A percentile compares a stretch with the other conserved stretches of the same genome.
Conservation (phyloP, 2,113 vertebrate species). For the Gymnogyps californianus region DNA sequence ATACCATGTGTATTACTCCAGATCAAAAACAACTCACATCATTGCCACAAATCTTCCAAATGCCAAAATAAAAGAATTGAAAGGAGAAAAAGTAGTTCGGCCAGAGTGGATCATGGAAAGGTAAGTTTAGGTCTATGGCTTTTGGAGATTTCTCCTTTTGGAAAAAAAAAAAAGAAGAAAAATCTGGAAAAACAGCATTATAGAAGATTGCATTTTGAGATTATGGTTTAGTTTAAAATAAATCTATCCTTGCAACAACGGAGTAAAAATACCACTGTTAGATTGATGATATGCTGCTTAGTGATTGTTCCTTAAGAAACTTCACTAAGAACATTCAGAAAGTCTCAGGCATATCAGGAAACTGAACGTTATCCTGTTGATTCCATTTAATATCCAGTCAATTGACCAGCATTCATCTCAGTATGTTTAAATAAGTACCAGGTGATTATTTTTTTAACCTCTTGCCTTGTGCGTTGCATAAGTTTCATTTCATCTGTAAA, state of each 20-base stretch:
- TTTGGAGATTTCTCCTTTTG: neutral
- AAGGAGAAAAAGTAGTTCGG: slow-evolving; percentile 90
- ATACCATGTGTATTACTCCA: slow-evolving; percentile 93
- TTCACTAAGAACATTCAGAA: neutral
- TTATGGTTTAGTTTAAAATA: neutral
- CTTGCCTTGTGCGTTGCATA: neutral
- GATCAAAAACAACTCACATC: slow-evolving; percentile 95
- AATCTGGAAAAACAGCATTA: neutral
- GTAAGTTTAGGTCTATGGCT: slow-evolving; percentile 60
- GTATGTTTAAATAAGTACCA: neutral
- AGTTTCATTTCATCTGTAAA: neutral
- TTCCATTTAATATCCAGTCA: neutral
- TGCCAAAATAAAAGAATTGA: slow-evolving; percentile 91
- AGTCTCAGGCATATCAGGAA: neutral
- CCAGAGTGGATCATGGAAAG: slow-evolving; percentile 97
- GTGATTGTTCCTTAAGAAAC: neutral
- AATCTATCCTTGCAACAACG: neutral
- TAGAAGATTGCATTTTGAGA: neutral
- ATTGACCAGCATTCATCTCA: neutral
- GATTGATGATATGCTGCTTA: neutral
- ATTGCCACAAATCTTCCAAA: slow-evolving; percentile 95
- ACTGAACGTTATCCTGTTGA: neutral
- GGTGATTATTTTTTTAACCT: neutral
- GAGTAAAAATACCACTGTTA: neutral
- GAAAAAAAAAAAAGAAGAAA: neutral